Evolutionary conservation across 2,113 vertebrate genomes (phyloP), one percentile per base, ranked within the genome.

Genomic region (Edolisoma coerulescens): DNA sequence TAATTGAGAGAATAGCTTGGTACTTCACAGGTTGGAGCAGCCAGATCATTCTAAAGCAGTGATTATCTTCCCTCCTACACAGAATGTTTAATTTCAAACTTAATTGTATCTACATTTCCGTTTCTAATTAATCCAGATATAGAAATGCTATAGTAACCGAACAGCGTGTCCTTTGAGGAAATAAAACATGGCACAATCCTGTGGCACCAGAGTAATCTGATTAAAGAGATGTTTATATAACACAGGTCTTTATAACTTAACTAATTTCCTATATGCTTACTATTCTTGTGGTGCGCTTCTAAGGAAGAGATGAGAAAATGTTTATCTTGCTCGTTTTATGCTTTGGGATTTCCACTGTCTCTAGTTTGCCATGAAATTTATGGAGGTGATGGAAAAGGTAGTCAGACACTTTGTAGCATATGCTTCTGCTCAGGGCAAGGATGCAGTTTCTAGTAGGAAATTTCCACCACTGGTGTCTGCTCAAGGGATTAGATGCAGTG

Each of bases 41-140:
- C 73, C 88, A 79, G 75, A 93, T 96, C 93, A 96, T 97, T 97
- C 94, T 97, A 97, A 97, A 96, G 87, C 78, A 91, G 88, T 97
- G 94, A 98, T 98, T 98, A 98, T 96, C 95, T 96, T 97, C 83
- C 81, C 93, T 83, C 33, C 93, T 95, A 97, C 94, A 82, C 90
- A 96, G 76, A 91, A 93, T 96, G 80, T 97, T 98, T 98, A 97
- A 96, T 98, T 98, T 98, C 97, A 96, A 97, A 97, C 93, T 95
- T 96, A 98, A 97, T 96, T 97, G 93, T 96, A 97, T 91, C 74
- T 96, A 96, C 81, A 77, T 97, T 98, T 98, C 97, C 93, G 70
- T 96, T 98, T 98, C 96, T 98, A 97, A 98, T 98, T 98, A 98
- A 97, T 97, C 93, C 95, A 97, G 96, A 98, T 95, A 94, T 68